Evolutionary conservation across 2,797 vertebrate genomes (phyloP), one percentile per base, ranked within the genome.

Genomic region (Heteromormyrus szaboi): DNA sequence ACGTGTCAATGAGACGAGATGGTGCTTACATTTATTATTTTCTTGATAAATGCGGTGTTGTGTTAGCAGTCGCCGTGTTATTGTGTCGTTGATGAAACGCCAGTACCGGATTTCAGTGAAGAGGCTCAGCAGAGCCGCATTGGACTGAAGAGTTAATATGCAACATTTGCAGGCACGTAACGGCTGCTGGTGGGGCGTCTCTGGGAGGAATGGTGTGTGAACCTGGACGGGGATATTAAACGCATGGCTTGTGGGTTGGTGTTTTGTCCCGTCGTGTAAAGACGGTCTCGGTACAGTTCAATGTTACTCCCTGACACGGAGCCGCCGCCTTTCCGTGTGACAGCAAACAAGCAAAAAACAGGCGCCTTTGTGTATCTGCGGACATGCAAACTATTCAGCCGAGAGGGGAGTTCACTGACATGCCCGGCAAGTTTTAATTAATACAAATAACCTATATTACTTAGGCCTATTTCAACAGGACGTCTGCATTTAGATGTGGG

Each of bases 181-280:
- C 29, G 29, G 65, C 14, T 19, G 72, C 37, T 17, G 72, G 33
- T 7, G 33, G 72, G 37, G n/a, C 8, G 3, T 68, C 46, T 91
- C 92, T 84, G 81, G 1, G 19, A 44, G 81, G n/a, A n/a, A 44
- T 41, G 37, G 81, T 84, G 81, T 50, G 44, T 50, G 81, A 22
- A 46, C 19, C 81, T 84, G 44, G 33, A 22, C 11, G 1, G 41
- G 7, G 81, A 5, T 50, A 25, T 50, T 84, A 84, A 84, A 84
- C 17, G 46, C 19, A 84, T 46, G 81, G 44, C 41, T 46, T 25
- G 22, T 4, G 46, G 44, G 44, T 9, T 46, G 19, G 41, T 46
- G 7, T 48, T n/a, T 33, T 68, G 29, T 68, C 65, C 65, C 65
- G 29, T 41, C 17, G 76, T n/a, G 76, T 19, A 8, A 33, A 81